Evolutionary conservation across 1,140 invertebrate species (phyloP).

Genomic region (Bombus polaris): DNA sequence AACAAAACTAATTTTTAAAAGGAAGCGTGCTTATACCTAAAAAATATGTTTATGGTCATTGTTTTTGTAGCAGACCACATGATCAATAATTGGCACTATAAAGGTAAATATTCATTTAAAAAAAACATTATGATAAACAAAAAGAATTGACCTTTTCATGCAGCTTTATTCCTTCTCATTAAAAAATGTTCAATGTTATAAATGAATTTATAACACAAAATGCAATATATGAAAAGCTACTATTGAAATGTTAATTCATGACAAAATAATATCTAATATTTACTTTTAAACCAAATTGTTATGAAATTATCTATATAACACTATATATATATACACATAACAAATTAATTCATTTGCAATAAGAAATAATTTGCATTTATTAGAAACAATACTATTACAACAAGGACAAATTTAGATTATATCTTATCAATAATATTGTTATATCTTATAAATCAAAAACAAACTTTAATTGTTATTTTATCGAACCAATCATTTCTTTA

Average conservation of each 20-base stretch:
- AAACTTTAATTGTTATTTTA: constrained; percentile 1
- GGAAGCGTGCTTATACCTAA: constrained; percentile 65
- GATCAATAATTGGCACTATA: constrained; percentile 4
- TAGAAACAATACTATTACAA: constrained; percentile 3
- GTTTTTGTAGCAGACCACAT: not conserved
- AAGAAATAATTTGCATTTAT: constrained; percentile 16
- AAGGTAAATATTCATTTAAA: not conserved
- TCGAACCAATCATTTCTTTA: not conserved
- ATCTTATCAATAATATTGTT: no score
- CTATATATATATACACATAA: not conserved
- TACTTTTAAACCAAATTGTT: not conserved
- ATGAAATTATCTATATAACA: not conserved
- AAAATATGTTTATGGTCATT: constrained; percentile 34
- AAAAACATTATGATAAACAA: not conserved
- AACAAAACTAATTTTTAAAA: constrained; percentile 52
- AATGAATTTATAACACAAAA: not conserved
- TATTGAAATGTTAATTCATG: not conserved
- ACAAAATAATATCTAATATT: constrained; percentile 2
- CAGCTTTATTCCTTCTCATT: constrained; percentile 6
- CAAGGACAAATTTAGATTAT: constrained; percentile 8
- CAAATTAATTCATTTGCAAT: not conserved
- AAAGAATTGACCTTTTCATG: constrained; percentile 10
- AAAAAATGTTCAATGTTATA: constrained; percentile 5
- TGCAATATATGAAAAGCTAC: constrained; percentile 8
- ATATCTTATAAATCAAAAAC: not conserved